These are phyloP conservation scores for Sphenodon punctatus DNA, from an alignment of 2,797 vertebrate species.

Conservation along the genomic window DNA sequence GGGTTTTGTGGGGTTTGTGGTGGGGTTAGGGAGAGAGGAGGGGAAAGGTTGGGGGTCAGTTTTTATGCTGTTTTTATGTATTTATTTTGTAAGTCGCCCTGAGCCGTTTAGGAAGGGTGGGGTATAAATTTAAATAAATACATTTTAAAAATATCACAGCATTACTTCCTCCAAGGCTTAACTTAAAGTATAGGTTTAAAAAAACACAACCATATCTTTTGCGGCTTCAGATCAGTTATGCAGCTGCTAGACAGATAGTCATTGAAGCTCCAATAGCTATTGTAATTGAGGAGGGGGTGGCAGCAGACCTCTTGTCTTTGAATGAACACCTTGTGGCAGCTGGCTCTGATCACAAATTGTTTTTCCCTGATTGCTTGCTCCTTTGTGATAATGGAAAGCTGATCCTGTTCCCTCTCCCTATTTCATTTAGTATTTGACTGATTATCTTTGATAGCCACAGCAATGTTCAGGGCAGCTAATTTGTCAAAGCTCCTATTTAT, in stretches of 20 bases:
- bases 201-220: background rate
- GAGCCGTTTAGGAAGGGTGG: too few relatives aligned
- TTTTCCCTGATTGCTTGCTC: slow-evolving; percentile 9
- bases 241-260: background rate
- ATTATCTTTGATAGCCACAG: background rate
- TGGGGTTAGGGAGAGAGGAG: too few relatives aligned
- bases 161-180: background rate
- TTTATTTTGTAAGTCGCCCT: too few relatives aligned
- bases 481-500: background rate
- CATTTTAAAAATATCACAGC: too few relatives aligned
- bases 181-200: background rate
- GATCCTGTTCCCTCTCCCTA: background rate
- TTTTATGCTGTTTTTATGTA: too few relatives aligned
- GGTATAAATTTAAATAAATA: too few relatives aligned
- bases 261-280: background rate
- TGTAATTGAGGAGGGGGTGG: background rate
- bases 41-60: too few relatives aligned
- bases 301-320: background rate
- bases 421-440: background rate
- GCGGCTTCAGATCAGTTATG: background rate
- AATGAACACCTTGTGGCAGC: background rate
- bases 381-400: background rate
- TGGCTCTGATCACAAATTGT: background rate
- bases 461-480: background rate
- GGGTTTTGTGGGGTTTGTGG: too few relatives aligned